phyloP scores from a whole-genome alignment of 2,113 vertebrate species.

The Jacana jacana region DNA sequence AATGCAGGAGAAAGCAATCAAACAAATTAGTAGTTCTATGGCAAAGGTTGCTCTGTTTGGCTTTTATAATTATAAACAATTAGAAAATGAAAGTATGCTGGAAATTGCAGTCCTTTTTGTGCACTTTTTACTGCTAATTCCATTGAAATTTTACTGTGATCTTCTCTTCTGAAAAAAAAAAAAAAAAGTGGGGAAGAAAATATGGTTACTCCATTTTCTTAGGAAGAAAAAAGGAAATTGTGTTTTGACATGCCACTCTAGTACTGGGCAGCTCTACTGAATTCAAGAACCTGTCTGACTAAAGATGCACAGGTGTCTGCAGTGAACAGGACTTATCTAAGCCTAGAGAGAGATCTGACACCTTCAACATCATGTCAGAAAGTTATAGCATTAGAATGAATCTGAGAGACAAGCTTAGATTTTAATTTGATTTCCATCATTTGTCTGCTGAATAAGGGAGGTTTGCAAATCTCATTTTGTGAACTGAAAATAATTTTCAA shows the following conservation, averaged over 20 bases:
- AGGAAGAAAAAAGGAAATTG: not conserved
- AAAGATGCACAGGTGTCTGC: not conserved
- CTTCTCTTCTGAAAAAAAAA: not conserved
- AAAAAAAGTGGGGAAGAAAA: not conserved
- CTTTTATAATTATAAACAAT: not conserved
- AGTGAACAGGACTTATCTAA: not conserved
- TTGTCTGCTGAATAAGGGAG: not conserved
- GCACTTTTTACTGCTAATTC: not conserved
- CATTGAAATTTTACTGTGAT: not conserved
- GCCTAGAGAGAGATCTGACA: not conserved
- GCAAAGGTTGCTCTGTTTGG: not conserved
- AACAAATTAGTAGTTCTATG: not conserved
- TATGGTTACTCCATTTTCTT: not conserved
- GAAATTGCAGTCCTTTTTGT: not conserved
- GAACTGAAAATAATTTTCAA: slow-evolving; percentile 29
- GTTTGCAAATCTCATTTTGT: not conserved
- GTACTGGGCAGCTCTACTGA: not conserved
- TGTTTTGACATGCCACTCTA: not conserved
- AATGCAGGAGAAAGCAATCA: not conserved
- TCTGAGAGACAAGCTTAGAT: not conserved
- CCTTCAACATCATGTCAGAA: not conserved
- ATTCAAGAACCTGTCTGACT: not conserved
- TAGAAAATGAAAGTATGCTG: not conserved
- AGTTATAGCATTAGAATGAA: not conserved
- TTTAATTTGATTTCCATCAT: slow-evolving; percentile 20